These are phyloP conservation scores for Holocentrus rufus DNA, from an alignment of 2,797 vertebrate species.

Conservation along the genomic window DNA sequence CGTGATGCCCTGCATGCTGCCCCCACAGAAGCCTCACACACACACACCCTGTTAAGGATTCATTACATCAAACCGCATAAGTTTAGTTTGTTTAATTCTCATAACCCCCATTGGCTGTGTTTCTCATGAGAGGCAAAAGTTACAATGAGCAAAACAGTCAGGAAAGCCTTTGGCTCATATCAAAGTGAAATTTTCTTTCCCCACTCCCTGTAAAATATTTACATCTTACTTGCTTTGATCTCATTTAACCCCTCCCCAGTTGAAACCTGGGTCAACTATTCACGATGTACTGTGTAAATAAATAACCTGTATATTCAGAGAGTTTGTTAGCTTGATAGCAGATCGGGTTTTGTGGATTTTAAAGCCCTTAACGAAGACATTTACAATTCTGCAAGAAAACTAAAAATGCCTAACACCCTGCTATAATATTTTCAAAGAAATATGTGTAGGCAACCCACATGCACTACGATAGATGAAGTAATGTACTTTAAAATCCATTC, in stretches of 20 bases:
- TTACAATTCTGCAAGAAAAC: no score
- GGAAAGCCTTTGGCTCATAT: slow-evolving; percentile 46
- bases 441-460: no score
- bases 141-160: slow-evolving; percentile 52
- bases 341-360: background rate
- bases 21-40: slow-evolving; percentile 9
- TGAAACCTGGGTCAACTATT: slow-evolving; percentile 33
- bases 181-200: slow-evolving; percentile 34
- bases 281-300: background rate
- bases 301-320: background rate
- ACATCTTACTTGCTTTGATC: slow-evolving; percentile 58
- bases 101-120: slow-evolving; percentile 32
- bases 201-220: slow-evolving; percentile 48
- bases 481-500: no score
- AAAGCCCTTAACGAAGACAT: background rate
- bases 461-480: no score
- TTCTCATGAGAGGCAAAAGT: slow-evolving; percentile 30
- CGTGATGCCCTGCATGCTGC: slow-evolving; percentile 1
- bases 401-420: no score
- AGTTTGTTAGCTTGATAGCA: background rate
- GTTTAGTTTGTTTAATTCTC: slow-evolving; percentile 40
- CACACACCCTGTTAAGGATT: slow-evolving; percentile 14
- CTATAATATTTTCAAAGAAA: no score
- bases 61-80: slow-evolving; percentile 41
- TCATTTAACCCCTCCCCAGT: slow-evolving; percentile 34